Evolutionary conservation across 2,888 invertebrate species (phyloP), one percentile per base, ranked within the genome.

Genomic region (Margaritifera margaritifera): DNA sequence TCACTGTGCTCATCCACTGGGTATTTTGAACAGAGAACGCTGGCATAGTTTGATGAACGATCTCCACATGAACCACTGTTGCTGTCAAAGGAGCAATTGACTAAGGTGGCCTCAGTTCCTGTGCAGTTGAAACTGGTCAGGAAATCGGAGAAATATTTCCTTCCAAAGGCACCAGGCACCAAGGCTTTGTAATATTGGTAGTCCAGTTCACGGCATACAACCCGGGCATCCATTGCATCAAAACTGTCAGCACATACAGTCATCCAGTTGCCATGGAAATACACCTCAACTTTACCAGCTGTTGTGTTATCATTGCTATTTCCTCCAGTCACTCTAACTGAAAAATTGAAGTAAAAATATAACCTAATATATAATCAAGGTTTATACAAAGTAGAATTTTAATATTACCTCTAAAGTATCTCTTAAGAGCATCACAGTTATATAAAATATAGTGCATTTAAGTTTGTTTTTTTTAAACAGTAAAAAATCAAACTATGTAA

Each of bases 41-140:
- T 79, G 19, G 82, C 84, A 66, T 82, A 82, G 60, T 80, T 79
- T 4, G 77, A 77, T 6, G 75, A 74, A 54, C 72, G 68, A 56
- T 72, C 74, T 22, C 68, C 56, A 64, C 80, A 80, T 1, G 71
- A 58, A 8, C 80, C 80, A 2, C 64, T 62, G 11, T 42, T 42
- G 31, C 71, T 73, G 19, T 69, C 50, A 59, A 71, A 77, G 5
- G 66, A 68, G 66, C 82, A 84, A 20, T 72, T 57, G 19, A 75
- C 75, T 4, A 84, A 71, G 3, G 80, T 72, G 20, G 61, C 62
- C 64, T 85, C 85, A 6, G 50, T 62, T 2, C 84, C 85, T 0
- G 81, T 78, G 71, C 95, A 95, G 74, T 91, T 81, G 51, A 88
- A 74, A 20, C 80, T 78, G 20, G 81, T 76, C 25, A 87, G 75